Percentiles rank a stretch among this genome's conserved stretches.
phyloP scores from a whole-genome alignment of 2,797 vertebrate genomes.

The Micromesistius poutassou region DNA sequence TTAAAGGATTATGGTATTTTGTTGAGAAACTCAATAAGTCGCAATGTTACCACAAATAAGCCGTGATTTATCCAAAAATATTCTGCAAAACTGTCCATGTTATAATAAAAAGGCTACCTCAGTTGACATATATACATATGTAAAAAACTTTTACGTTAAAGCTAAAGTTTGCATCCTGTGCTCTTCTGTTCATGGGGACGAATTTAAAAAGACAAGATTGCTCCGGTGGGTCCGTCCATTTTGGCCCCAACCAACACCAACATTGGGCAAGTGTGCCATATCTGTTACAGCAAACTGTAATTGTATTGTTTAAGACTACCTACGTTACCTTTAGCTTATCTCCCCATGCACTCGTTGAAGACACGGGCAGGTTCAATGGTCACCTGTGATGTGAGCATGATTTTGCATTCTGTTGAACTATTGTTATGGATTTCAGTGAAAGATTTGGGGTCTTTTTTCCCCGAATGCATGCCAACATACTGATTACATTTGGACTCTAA shows the following conservation, averaged over 20 bases:
- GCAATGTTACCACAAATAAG: background rate
- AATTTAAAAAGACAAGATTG: background rate
- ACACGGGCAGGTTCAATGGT: constrained; percentile 45
- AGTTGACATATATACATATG: constrained; percentile 10
- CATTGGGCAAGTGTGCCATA: constrained; percentile 18
- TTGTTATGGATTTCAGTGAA: constrained; percentile 40
- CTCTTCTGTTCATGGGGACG: background rate
- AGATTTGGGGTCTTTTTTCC: constrained; percentile 43
- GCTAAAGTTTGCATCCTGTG: background rate
- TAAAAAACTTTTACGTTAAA: no score
- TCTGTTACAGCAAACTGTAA: constrained; percentile 43
- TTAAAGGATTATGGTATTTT: constrained; percentile 1
- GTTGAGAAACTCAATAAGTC: background rate
- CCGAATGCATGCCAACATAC: constrained; percentile 70
- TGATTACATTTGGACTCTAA: constrained; percentile 45
- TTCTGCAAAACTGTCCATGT: constrained; percentile 10
- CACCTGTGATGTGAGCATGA: constrained; percentile 41
- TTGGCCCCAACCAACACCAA: constrained; percentile 14
- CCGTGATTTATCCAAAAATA: constrained; percentile 7
- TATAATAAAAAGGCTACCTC: constrained; percentile 31
- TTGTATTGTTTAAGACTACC: constrained; percentile 35
- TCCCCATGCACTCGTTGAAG: constrained; percentile 36
- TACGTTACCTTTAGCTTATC: constrained; percentile 54
- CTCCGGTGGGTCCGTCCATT: background rate
- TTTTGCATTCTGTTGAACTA: constrained; percentile 39